These are phyloP conservation scores for Magallana gigas DNA, from an alignment of 1,140 invertebrate genomes.

Conservation along the genomic window DNA sequence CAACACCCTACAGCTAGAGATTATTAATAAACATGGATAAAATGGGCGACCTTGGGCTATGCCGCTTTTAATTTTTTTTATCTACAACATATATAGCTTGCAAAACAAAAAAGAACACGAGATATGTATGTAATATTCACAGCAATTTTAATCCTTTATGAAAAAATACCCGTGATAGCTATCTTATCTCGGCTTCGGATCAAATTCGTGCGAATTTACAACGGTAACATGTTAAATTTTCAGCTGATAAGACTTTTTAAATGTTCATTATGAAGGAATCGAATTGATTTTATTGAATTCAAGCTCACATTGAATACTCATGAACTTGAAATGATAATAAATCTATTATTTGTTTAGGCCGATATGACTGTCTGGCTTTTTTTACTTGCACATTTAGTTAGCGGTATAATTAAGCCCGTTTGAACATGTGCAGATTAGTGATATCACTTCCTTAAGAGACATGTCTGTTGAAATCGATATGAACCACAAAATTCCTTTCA, in stretches of 20 bases:
- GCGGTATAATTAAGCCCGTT: conserved; percentile 6
- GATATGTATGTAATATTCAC: conserved; percentile 7
- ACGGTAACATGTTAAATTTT: conserved; percentile 31
- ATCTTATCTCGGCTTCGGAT: not conserved
- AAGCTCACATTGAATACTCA: conserved; percentile 17
- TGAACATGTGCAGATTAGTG: not conserved
- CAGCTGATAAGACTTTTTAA: conserved; percentile 18
- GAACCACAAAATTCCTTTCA: not conserved
- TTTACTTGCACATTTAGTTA: not conserved
- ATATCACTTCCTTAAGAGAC: conserved; percentile 3
- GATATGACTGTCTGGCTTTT: conserved; percentile 6
- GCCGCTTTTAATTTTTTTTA: conserved; percentile 22
- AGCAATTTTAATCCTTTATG: not conserved
- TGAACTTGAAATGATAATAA: conserved; percentile 10
- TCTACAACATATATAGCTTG: not conserved
- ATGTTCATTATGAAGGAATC: conserved; percentile 16
- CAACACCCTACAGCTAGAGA: not conserved
- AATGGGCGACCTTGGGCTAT: not conserved
- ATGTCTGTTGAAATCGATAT: not conserved
- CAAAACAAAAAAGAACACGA: not conserved
- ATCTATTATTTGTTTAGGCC: conserved; percentile 18
- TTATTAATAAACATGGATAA: not conserved
- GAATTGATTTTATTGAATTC: not conserved
- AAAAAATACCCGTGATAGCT: not conserved
- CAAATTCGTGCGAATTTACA: conserved; percentile 27